Base-by-base conservation (phyloP, 2,113 vertebrate genomes). In the Uria aalge region DNA sequence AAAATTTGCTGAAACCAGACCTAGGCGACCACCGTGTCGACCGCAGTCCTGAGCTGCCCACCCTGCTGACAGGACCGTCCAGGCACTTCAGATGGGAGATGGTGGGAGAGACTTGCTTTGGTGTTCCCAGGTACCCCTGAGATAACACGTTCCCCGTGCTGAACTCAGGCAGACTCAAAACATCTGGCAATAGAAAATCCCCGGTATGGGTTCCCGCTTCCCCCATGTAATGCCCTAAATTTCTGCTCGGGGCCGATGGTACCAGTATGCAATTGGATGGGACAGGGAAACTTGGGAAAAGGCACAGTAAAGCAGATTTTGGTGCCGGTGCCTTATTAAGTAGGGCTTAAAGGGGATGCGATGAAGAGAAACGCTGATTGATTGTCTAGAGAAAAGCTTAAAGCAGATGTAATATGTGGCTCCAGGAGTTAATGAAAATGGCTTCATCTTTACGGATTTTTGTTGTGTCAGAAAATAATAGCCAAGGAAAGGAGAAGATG, bases 21-120 rank as follows among this genome's bases (percentile, higher is more conserved):
- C 19, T 11, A 56, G 52, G 7, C 0, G 0, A 67, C 12, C 11
- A 21, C 34, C 0, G 1, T 76, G 12, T 13, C 0, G 1, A 21
- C 18, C 0, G 2, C 45, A 59, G 32, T 43, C 41, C 55, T 52
- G 71, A 26, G 48, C 53, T 85, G 78, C 34, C 32, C 26, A 40
- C 30, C 23, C 10, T 57, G 30, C 68, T 12, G 45, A 22, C 16
- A 50, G 67, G 56, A 76, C 15, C 0, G 2, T 8, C n/a, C 27
- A 34, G 14, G 30, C 7, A 20, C 23, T 94, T 89, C 27, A n/a
- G 55, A n/a, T 71, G 27, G 36, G 76, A 77, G 10, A 32, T 0
- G 6, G 36, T 32, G n/a, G 32, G 27, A 82, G 55, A 88, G 18
- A 81, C 15, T 34, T 45, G 9, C 41, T 73, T 52, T 19, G 45